Evolutionary conservation across 1,140 invertebrate species (phyloP).

Genomic region (Lasioglossum baleicum): DNA sequence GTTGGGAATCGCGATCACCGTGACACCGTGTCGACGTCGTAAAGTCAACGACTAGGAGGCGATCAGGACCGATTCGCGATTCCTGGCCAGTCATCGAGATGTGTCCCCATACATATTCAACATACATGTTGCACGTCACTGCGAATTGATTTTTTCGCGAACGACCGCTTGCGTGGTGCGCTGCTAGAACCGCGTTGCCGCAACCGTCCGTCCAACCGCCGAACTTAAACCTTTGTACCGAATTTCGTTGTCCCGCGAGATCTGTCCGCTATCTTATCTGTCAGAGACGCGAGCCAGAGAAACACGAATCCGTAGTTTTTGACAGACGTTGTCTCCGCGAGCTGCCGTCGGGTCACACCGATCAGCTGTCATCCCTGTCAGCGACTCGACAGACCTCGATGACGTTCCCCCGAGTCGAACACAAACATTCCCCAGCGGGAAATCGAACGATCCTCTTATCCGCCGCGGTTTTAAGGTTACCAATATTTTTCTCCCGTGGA

Average conservation of each 20-base stretch:
- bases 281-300: not conserved
- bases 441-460: not conserved
- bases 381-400: not conserved
- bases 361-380: constrained; percentile 55
- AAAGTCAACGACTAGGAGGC: not conserved
- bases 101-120: constrained; percentile 7
- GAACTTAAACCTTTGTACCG: constrained; percentile 18
- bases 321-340: constrained; percentile 40
- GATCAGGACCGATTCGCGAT: too few relatives aligned
- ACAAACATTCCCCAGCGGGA: not conserved
- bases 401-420: not conserved
- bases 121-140: constrained; percentile 57
- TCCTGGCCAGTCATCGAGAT: not conserved
- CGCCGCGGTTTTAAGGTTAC: not conserved
- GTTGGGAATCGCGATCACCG: not conserved
- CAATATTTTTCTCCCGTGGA: not conserved
- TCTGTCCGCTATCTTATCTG: constrained; percentile 11
- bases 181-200: constrained; percentile 13
- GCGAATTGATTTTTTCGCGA: constrained; percentile 67
- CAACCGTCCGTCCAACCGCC: not conserved
- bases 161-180: constrained; percentile 52
- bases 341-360: constrained; percentile 5
- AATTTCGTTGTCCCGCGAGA: constrained; percentile 5
- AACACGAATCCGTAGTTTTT: constrained; percentile 26
- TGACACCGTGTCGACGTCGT: constrained; percentile 11